Evolutionary conservation across 2,888 invertebrate species (phyloP).

Genomic region (Caenorhabditis sp.): DNA sequence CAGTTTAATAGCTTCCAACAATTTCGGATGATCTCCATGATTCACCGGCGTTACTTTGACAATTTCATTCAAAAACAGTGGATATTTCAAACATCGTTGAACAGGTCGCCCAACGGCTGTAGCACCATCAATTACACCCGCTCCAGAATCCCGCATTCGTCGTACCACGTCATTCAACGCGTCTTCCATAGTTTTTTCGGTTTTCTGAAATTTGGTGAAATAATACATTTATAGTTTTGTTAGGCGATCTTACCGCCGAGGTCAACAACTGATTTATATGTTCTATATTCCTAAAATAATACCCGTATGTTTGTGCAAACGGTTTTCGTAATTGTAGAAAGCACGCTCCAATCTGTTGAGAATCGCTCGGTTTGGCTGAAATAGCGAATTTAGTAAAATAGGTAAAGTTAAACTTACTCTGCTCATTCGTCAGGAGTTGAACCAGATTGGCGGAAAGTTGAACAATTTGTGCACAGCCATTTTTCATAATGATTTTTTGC

Average conservation of each 20-base stretch:
- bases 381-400: constrained; percentile 3
- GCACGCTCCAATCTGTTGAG: constrained; percentile 48
- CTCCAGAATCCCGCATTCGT: constrained; percentile 43
- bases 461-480: constrained; percentile 56
- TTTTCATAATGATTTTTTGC: constrained; percentile 53
- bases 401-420: constrained; percentile 28
- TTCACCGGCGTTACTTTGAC: constrained; percentile 63
- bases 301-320: constrained; percentile 63
- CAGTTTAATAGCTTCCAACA: constrained; percentile 62
- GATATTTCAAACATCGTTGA: constrained; percentile 67
- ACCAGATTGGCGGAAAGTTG: constrained; percentile 55
- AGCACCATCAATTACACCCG: constrained; percentile 55
- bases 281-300: constrained; percentile 65
- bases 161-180: constrained; percentile 50
- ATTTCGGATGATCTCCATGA: constrained; percentile 66
- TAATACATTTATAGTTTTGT: no score
- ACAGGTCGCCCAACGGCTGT: constrained; percentile 64
- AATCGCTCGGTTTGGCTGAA: constrained; percentile 50
- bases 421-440: constrained; percentile 46
- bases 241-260: constrained; percentile 48
- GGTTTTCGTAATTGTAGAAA: constrained; percentile 61
- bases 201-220: constrained; percentile 42
- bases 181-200: constrained; percentile 45
- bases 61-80: constrained; percentile 63
- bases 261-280: constrained; percentile 60